Evolutionary conservation across 2,797 vertebrate genomes (phyloP), one percentile per base, ranked within the genome.

Genomic region (Astyanax mexicanus): DNA sequence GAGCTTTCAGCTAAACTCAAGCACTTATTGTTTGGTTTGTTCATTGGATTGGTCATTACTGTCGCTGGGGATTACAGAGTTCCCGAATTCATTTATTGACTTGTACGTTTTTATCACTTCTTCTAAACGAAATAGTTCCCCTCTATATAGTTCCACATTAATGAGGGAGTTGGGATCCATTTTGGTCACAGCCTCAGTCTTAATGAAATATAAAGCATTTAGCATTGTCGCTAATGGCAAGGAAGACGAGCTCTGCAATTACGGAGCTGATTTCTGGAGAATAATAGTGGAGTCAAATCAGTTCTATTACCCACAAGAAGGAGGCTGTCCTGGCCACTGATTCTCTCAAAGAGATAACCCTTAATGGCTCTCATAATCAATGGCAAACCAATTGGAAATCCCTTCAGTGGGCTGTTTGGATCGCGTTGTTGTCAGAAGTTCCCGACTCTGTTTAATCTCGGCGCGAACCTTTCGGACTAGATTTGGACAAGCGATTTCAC

Each of bases 231-330:
- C 52, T 42, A 54, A 77, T 71, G 51, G 68, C 64, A 72, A 51
- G 61, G 62, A 32, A 58, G 67, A n/a, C n/a, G n/a, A 66, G 52
- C 51, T 77, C 40, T 47, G 35, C 70, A 77, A 77, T 77, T 77
- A 72, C 68, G 57, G 38, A 60, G 60, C 49, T 65, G 75, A 61
- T 54, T 72, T 29, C 49, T 57, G 75, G 40, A 55, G 60, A 77
- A 65, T 77, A 65, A 77, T 71, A 64, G 60, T 13, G 60, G 4
- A 57, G 54, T 29, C 54, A 57, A 15, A 57, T 57, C 67, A 45
- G 49, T 57, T 77, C 68, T 37, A 77, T 70, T 70, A 70, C 55
- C 23, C 40, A 35, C 27, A 27, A 11, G 27, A 40, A 38, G 47
- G 37, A 45, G 38, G 32, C 74, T 70, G 74, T 67, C 74, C 52